phyloP scores from a whole-genome alignment of 2,888 invertebrate genomes.

The Dynastes hyllus region DNA sequence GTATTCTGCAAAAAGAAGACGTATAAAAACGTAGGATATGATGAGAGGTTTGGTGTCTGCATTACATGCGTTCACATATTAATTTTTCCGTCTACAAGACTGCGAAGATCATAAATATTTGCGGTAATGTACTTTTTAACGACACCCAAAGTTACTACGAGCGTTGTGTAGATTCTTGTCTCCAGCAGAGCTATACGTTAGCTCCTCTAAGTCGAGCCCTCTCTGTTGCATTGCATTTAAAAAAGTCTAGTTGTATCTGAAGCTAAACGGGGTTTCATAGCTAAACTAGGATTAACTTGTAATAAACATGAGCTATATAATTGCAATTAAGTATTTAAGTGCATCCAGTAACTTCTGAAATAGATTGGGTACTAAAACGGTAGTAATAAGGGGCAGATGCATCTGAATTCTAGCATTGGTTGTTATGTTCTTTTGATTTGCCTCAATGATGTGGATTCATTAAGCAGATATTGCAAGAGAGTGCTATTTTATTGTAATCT shows the following conservation, averaged over 20 bases:
- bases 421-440: not conserved
- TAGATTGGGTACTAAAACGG: slow-evolving; percentile 17
- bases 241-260: not conserved
- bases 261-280: not conserved
- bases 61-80: slow-evolving; percentile 13
- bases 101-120: slow-evolving; percentile 21
- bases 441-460: no score
- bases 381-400: not conserved
- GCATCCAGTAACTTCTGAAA: slow-evolving; percentile 11
- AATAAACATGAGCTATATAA: slow-evolving; percentile 1
- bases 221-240: not conserved
- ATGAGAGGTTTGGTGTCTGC: slow-evolving; percentile 9
- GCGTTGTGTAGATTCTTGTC: not conserved
- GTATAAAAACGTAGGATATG: no score
- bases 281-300: slow-evolving; percentile 1
- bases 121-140: slow-evolving; percentile 17
- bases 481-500: no score
- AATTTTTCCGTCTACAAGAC: slow-evolving; percentile 30
- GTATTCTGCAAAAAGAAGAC: slow-evolving; percentile 20
- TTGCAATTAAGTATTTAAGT: not conserved
- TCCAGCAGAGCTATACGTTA: not conserved
- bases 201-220: not conserved
- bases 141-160: not conserved
- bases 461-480: no score
- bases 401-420: not conserved